Conservation (phyloP, 2,888 invertebrate species). For the Trimorus sp. region DNA sequence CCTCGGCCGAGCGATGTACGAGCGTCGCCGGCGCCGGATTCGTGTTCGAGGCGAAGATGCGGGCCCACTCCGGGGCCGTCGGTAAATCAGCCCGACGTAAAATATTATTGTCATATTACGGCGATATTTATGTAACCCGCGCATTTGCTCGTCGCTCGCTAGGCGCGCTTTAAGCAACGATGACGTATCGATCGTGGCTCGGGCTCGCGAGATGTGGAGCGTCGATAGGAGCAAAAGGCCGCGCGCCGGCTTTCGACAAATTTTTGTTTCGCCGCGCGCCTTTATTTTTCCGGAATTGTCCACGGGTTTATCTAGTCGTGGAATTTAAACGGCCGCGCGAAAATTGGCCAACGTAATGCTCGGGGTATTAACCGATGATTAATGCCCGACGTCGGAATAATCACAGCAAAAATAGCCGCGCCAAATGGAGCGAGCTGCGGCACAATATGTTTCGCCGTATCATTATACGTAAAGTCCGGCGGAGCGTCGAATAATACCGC, state of each 20-base stretch:
- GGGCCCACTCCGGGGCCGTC: constrained; percentile 50
- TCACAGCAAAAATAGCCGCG: no score
- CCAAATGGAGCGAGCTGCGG: no score
- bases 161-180: constrained; percentile 26
- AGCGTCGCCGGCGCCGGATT: constrained; percentile 13
- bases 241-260: constrained; percentile 24
- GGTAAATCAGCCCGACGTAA: constrained; percentile 59
- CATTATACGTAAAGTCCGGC: no score
- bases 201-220: constrained; percentile 36
- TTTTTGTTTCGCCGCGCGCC: constrained; percentile 11
- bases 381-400: no score
- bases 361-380: no score
- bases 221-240: constrained; percentile 38
- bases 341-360: no score
- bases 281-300: no score
- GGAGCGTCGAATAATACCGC: no score
- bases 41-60: constrained; percentile 18
- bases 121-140: constrained; percentile 56
- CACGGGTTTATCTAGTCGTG: no score
- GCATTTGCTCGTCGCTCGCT: constrained; percentile 51
- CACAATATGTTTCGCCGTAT: no score
- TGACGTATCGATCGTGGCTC: constrained; percentile 39
- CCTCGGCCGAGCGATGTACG: constrained; percentile 66
- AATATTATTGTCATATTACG: constrained; percentile 59
- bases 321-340: no score